These are phyloP conservation scores for Redunca redunca DNA, from an alignment of 2,113 vertebrate genomes.

Conservation along the genomic window DNA sequence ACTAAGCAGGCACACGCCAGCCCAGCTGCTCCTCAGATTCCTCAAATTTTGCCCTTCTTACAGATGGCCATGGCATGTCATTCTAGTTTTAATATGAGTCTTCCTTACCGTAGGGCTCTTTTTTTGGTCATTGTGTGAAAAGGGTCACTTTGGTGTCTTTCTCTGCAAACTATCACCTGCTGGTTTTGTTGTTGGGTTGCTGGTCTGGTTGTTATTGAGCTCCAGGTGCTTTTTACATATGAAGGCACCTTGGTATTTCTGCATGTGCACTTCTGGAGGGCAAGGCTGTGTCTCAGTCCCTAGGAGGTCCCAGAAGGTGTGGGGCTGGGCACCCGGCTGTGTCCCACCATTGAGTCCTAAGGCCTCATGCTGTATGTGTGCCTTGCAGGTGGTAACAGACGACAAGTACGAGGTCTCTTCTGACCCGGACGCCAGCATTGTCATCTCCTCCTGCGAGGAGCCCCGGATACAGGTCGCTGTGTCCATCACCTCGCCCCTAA, in stretches of 20 bases:
- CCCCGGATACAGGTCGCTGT: constrained; percentile 88
- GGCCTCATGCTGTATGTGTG: background rate
- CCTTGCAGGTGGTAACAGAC: constrained; percentile 85
- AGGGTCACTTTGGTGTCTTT: background rate
- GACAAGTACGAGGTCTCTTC: constrained; percentile 88
- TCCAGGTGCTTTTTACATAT: background rate
- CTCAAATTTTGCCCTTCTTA: background rate
- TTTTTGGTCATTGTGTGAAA: background rate
- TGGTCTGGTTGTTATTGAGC: background rate
- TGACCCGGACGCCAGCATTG: constrained; percentile 82
- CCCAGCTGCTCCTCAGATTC: background rate
- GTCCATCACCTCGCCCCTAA: constrained; percentile 88
- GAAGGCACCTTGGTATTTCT: background rate
- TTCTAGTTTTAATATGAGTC: background rate
- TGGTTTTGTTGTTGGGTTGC: background rate
- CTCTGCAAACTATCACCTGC: background rate
- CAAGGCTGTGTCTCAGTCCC: background rate
- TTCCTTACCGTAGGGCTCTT: background rate
- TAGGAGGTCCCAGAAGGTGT: accelerated
- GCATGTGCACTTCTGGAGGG: background rate
- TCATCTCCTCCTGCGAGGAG: constrained; percentile 87
- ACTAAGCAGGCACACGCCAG: background rate
- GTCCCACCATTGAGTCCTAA: accelerated
- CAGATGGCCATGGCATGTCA: accelerated
- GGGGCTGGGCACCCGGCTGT: accelerated